Base-by-base conservation (phyloP, 2,113 vertebrate genomes). In the human region DNA sequence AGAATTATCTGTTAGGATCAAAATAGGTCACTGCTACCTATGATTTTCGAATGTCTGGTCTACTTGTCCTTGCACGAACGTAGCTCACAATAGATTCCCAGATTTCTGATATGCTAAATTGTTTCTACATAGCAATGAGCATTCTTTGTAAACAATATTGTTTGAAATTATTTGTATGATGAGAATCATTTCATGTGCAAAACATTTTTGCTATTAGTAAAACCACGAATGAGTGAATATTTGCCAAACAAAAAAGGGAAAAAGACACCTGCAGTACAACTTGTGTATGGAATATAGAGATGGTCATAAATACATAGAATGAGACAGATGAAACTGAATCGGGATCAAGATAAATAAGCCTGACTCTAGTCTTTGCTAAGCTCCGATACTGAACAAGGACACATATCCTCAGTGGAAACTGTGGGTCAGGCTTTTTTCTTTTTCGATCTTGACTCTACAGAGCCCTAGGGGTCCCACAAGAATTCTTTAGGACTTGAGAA, bases 391-490 rank as follows among this genome's bases (percentile, higher is more conserved):
- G 20, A 61, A 61, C 13, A 16, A 20, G 8, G 35, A 1, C 43
- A 57, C 18, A 78, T 30, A 32, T 43, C 23, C 57, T 40, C 75
- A 30, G 1, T 7, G 17, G 30, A 66, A 59, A n/a, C 3, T 48
- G 30, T 27, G 86, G 43, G 57, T 13, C 1, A 11, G 35, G 22
- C 3, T 50, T 23, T 11, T 61, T 22, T 43, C 45, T 11, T 16
- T 89, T 84, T 57, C 27, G 0, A 18, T 82, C 3, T 38, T 70
- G 11, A 7, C 17, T 57, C 1, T 55, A 18, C 16, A 59, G 27
- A 92, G 16, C 10, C 20, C 12, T 3, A 40, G 14, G 1, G 9
- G 1, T 7, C 38, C 43, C 13, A n/a, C 11, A 1, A 2, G 12
- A 40, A 50, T 70, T 43, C 18, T 12, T 70, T 17, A 5, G n/a